Conservation (phyloP, 2,797 vertebrate genomes). For the Characodon lateralis region DNA sequence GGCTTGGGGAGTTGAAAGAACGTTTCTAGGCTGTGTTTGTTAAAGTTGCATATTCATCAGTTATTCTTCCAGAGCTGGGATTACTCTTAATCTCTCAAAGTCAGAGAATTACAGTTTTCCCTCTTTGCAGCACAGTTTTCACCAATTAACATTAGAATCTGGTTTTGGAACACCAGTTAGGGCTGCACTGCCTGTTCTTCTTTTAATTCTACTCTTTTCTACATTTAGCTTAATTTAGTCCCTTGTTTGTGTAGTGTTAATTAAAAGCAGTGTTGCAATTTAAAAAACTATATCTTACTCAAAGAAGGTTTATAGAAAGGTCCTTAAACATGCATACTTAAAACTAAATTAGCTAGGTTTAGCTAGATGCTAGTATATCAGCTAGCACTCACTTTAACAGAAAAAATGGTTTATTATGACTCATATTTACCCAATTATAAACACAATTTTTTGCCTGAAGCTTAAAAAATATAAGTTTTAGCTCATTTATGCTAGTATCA, state of each 20-base stretch:
- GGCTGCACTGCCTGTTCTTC: not conserved
- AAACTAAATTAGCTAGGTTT: not conserved
- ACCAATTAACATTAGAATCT: not conserved
- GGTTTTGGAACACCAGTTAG: not conserved
- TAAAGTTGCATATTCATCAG: not conserved
- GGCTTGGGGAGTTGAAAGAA: not conserved
- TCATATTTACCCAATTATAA: not conserved
- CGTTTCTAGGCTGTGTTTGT: not conserved
- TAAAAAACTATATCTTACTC: not conserved
- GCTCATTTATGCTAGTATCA: no score
- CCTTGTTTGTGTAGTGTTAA: not conserved
- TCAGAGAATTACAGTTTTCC: not conserved
- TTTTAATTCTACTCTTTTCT: not conserved
- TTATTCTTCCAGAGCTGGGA: not conserved
- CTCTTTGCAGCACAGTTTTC: not conserved
- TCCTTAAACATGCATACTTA: not conserved
- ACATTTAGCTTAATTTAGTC: not conserved
- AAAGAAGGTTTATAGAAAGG: not conserved
- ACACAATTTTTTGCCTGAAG: not conserved
- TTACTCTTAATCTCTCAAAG: not conserved
- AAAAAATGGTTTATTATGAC: not conserved
- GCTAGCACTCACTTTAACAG: not conserved
- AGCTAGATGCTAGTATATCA: not conserved
- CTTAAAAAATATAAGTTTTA: not conserved
- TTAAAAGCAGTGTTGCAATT: not conserved